Conservation (phyloP, 2,797 vertebrate genomes). For the Cirrhinus mrigala region DNA sequence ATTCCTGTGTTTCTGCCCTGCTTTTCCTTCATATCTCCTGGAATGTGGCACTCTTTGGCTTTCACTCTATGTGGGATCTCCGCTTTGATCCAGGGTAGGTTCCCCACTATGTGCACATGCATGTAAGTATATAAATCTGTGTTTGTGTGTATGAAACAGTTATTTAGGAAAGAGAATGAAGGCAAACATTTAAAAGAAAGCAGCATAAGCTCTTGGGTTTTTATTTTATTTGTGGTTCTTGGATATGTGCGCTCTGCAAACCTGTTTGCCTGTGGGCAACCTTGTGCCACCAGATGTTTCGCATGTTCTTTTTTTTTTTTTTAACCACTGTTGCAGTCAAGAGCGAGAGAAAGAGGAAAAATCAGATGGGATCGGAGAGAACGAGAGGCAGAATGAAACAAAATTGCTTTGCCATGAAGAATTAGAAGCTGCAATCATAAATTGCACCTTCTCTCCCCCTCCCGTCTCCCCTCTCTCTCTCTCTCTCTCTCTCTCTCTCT, state of each 20-base stretch:
- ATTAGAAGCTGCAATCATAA: conserved; percentile 62
- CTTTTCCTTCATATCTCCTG: conserved; percentile 62
- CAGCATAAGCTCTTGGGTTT: background rate
- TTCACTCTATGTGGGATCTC: conserved; percentile 79
- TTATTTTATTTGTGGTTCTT: background rate
- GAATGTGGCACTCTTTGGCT: conserved; percentile 81
- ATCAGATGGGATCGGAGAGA: background rate
- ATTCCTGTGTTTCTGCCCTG: conserved; percentile 31
- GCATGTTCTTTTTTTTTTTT: background rate
- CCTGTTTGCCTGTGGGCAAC: conserved; percentile 68
- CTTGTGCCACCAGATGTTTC: conserved; percentile 5
- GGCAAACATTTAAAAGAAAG: background rate
- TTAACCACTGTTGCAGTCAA: conserved; percentile 13
- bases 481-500: conserved; percentile 2
- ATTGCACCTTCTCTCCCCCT: conserved; percentile 34
- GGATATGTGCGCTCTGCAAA: conserved; percentile 41
- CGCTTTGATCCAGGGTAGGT: conserved; percentile 82
- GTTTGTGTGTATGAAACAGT: conserved; percentile 47
- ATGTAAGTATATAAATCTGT: conserved; percentile 21
- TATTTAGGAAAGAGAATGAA: conserved; percentile 1
- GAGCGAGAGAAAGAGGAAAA: background rate
- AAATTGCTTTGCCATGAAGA: conserved; percentile 53
- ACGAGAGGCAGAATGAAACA: conserved; percentile 56
- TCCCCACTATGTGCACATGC: conserved; percentile 36
- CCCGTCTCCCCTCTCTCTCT: background rate